A percentile compares a stretch with the other conserved stretches of the same genome.
Conservation (phyloP, 53 echinoderm and acorn worm species). For the Holothuria leucospilota region DNA sequence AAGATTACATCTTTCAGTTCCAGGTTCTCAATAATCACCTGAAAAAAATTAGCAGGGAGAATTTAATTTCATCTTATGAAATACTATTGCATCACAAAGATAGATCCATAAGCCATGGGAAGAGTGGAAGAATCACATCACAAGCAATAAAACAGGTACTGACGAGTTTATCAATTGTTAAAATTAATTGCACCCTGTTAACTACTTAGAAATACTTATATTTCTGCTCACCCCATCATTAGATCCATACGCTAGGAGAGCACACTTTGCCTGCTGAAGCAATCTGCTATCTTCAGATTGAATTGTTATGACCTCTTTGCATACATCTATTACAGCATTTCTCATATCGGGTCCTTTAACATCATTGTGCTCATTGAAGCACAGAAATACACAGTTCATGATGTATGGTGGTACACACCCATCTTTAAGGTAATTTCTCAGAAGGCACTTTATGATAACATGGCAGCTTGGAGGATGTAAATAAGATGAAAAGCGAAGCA, state of each 20-base stretch:
- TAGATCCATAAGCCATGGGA: too few relatives aligned
- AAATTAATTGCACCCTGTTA: not conserved
- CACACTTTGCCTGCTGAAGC: not conserved
- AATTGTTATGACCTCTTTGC: not conserved
- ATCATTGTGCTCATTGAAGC: not conserved
- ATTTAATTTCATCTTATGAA: not conserved
- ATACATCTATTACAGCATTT: not conserved
- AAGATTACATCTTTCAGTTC: not conserved
- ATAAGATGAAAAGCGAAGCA: not conserved
- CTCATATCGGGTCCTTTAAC: not conserved
- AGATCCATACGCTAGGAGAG: not conserved
- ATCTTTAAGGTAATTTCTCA: not conserved
- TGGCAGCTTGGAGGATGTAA: conserved; percentile 4
- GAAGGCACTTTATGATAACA: not conserved
- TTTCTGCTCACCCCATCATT: not conserved
- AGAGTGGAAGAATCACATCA: not conserved
- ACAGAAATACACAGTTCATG: not conserved
- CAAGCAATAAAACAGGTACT: not conserved
- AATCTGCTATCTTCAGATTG: not conserved
- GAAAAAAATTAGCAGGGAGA: not conserved
- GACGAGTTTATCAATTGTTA: not conserved
- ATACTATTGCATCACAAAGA: too few relatives aligned
- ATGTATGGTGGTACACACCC: not conserved
- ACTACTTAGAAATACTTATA: too few relatives aligned
- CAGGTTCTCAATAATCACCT: not conserved